A percentile compares a stretch with the other conserved stretches of the same genome.
These are phyloP conservation scores for Nematostella vectensis DNA, from an alignment of 92 coral and sea anemone species.

Conservation along the genomic window DNA sequence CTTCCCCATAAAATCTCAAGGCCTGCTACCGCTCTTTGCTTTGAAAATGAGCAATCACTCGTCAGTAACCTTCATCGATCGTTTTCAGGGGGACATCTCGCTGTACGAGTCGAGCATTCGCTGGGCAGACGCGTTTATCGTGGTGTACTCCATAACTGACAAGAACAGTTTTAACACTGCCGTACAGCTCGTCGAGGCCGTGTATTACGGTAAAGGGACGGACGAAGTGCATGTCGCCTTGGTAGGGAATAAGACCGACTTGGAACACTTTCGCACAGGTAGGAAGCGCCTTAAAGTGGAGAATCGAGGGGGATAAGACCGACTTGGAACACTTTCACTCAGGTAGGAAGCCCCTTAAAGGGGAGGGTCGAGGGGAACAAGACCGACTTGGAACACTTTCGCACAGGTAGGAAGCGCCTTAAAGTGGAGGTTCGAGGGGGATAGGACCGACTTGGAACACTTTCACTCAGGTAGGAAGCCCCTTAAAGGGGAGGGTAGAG, in stretches of 20 bases:
- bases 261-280: slow-evolving; percentile 94
- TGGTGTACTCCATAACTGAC: slow-evolving; percentile 95
- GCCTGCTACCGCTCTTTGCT: too few relatives aligned
- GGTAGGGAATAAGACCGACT: slow-evolving; percentile 85
- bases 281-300: too few relatives aligned
- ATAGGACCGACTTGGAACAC: slow-evolving; percentile 80
- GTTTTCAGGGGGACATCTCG: slow-evolving; percentile 31
- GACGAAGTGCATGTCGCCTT: slow-evolving; percentile 89
- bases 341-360: too few relatives aligned
- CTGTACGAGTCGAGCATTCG: slow-evolving; percentile 51
- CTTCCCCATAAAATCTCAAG: too few relatives aligned
- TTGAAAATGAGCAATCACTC: too few relatives aligned
- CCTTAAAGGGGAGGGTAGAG: too few relatives aligned
- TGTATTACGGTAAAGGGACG: slow-evolving; percentile 86
- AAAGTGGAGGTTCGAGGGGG: too few relatives aligned
- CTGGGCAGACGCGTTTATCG: slow-evolving; percentile 98
- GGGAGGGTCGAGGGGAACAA: too few relatives aligned
- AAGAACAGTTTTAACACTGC: slow-evolving; percentile 92
- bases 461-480: slow-evolving; percentile 81
- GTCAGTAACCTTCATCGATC: too few relatives aligned
- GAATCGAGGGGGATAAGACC: slow-evolving; percentile 81
- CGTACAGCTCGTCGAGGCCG: slow-evolving; percentile 68
- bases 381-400: slow-evolving; percentile 79
- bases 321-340: slow-evolving; percentile 84
- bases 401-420: slow-evolving; percentile 74